These are phyloP conservation scores for Lagorchestes hirsutus DNA, from an alignment of 2,797 vertebrate genomes.

Conservation along the genomic window DNA sequence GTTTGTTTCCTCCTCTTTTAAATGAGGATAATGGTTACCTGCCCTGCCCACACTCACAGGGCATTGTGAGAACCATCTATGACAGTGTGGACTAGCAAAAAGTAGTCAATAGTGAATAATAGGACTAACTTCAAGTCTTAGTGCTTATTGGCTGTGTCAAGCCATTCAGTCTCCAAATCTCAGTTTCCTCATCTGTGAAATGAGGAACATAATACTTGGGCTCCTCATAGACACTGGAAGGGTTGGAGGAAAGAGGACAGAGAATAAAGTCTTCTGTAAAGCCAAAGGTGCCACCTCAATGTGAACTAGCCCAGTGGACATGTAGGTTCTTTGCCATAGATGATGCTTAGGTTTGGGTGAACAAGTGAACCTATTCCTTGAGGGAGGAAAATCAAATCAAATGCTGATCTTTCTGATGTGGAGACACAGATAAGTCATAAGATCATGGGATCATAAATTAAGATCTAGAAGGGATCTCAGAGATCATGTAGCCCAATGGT, in stretches of 20 bases:
- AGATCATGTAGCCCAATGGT: not conserved
- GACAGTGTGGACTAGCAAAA: not conserved
- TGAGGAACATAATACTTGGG: not conserved
- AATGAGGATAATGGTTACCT: not conserved
- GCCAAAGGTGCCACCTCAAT: not conserved
- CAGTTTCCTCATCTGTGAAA: not conserved
- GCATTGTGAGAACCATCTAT: not conserved
- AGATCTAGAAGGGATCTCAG: not conserved
- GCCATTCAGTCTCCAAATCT: not conserved
- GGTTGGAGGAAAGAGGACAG: not conserved
- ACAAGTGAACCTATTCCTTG: not conserved
- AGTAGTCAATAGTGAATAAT: not conserved
- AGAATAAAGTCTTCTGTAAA: not conserved
- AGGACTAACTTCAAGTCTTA: not conserved
- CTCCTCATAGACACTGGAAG: not conserved
- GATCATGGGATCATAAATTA: not conserved
- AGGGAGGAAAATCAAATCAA: not conserved
- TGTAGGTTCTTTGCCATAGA: not conserved
- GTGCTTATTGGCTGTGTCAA: not conserved
- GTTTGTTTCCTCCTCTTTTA: slow-evolving; percentile 20
- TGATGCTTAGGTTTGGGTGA: not conserved
- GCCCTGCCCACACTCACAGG: not conserved
- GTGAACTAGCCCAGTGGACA: not conserved
- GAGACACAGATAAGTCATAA: not conserved
- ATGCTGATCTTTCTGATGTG: not conserved